Base-by-base conservation (phyloP, 2,113 vertebrate species). In the Pelvicachromis taeniatus region DNA sequence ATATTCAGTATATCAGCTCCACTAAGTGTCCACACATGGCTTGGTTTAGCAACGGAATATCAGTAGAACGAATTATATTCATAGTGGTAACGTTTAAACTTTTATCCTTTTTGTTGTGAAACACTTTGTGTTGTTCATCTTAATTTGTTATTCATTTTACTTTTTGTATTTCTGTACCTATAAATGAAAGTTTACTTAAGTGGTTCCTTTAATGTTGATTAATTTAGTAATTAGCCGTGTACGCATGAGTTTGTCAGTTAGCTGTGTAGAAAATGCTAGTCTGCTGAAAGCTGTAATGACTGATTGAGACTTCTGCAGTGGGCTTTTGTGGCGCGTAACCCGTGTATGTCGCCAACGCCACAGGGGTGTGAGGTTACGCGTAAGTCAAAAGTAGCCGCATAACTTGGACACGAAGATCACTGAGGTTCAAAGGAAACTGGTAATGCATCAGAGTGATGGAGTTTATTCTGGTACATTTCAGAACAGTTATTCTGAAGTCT, bases 351-450 rank as follows among this genome's bases (percentile, higher is more conserved):
- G 1, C 59, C 0, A 35, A 35, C 9, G 19, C 31, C 17, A 63
- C 1, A n/a, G 58, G 58, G 17, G 0, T 61, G 0, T 35, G 31
- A 0, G 0, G 58, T 61, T 61, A n/a, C 31, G 33, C 0, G 0
- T 12, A 63, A 63, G 17, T 63, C 10, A 31, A 4, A 33, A 33
- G 17, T 35, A n/a, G 31, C 31, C n/a, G 3, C 35, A 3, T 35
- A 35, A 12, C 9, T 2, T 33, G 4, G 9, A 61, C 1, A 9
- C 33, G 58, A 19, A 61, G 2, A 29, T 63, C 17, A n/a, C 19
- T 0, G 9, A 63, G 19, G 19, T 63, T n/a, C 33, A 63, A 38
- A 68, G 35, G 23, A 21, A 68, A 68, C 35, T 68, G 63, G 0
- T 23, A 68, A 68, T 68, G 61, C 7, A 23, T 42, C 4, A 0